Evolutionary conservation across 1,140 invertebrate genomes (phyloP).

Genomic region (Aphaenogaster rudis): DNA sequence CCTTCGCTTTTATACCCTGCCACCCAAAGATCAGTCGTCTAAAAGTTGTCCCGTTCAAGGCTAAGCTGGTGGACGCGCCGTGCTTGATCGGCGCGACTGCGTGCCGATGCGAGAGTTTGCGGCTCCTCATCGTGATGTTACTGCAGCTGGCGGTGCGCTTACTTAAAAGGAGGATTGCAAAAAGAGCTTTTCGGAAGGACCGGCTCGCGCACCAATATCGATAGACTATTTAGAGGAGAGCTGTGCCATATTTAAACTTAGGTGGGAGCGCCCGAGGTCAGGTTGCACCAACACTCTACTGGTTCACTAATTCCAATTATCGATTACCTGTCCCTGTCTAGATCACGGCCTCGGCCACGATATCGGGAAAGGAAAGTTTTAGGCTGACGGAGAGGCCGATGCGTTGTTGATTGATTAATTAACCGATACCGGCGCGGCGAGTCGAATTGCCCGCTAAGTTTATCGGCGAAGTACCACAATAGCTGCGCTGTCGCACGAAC

Average conservation of each 20-base stretch:
- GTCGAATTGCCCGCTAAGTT: background rate
- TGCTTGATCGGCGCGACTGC: conserved; percentile 34
- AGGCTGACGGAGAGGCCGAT: conserved; percentile 1
- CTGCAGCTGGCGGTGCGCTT: conserved; percentile 40
- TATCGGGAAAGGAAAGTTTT: conserved; percentile 45
- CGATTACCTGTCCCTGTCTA: conserved; percentile 33
- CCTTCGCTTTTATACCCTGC: conserved; percentile 72
- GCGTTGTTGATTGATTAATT: conserved; percentile 50
- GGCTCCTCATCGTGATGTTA: conserved; percentile 42
- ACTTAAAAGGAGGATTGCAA: conserved; percentile 59
- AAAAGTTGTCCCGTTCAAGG: conserved; percentile 48
- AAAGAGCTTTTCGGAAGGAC: conserved; percentile 40
- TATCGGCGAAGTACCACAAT: conserved; percentile 32
- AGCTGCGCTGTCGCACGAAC: background rate
- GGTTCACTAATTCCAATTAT: conserved; percentile 36
- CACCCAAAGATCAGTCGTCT: conserved; percentile 72
- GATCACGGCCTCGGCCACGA: conserved; percentile 24
- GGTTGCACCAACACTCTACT: conserved; percentile 17
- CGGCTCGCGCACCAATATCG: conserved; percentile 81
- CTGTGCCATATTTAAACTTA: conserved; percentile 74
- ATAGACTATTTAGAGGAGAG: conserved; percentile 79
- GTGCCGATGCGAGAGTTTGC: conserved; percentile 29
- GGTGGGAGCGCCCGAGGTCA: conserved; percentile 47
- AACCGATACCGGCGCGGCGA: conserved; percentile 38
- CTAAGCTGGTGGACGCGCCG: conserved; percentile 64